phyloP scores from a whole-genome alignment of 2,888 invertebrate genomes.

The Diloba caeruleocephala region DNA sequence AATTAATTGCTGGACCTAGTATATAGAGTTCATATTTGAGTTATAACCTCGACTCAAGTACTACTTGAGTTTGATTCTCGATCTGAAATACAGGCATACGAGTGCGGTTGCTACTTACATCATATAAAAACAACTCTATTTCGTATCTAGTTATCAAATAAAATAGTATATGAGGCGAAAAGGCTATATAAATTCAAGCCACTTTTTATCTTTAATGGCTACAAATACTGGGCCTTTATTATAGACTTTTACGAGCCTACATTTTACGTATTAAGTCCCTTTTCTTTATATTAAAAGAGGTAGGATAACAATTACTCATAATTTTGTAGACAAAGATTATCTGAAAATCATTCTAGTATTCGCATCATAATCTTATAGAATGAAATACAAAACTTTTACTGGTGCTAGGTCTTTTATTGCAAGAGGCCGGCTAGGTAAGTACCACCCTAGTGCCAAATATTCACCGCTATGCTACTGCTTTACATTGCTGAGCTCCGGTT shows the following conservation, averaged over 20 bases:
- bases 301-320: conserved; percentile 32
- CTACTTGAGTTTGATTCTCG: too few relatives aligned
- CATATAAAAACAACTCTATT: too few relatives aligned
- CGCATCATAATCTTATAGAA: conserved; percentile 13
- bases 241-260: conserved; percentile 7
- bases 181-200: conserved; percentile 17
- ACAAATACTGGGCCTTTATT: background rate
- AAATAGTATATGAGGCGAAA: conserved; percentile 26
- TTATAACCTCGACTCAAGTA: too few relatives aligned
- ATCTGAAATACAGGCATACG: too few relatives aligned
- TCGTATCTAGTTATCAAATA: conserved; percentile 34
- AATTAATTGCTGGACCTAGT: too few relatives aligned
- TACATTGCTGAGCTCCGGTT: too few relatives aligned
- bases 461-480: too few relatives aligned
- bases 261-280: conserved; percentile 27
- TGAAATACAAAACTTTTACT: conserved; percentile 4
- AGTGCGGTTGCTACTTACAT: too few relatives aligned
- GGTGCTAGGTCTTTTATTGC: background rate
- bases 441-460: too few relatives aligned
- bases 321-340: conserved; percentile 6
- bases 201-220: conserved; percentile 7
- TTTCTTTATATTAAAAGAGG: conserved; percentile 8
- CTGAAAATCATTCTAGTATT: conserved; percentile 17
- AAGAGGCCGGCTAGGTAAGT: too few relatives aligned
- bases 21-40: too few relatives aligned